Evolutionary conservation across 2,113 vertebrate species (phyloP).

Genomic region (Crypturellus undulatus): DNA sequence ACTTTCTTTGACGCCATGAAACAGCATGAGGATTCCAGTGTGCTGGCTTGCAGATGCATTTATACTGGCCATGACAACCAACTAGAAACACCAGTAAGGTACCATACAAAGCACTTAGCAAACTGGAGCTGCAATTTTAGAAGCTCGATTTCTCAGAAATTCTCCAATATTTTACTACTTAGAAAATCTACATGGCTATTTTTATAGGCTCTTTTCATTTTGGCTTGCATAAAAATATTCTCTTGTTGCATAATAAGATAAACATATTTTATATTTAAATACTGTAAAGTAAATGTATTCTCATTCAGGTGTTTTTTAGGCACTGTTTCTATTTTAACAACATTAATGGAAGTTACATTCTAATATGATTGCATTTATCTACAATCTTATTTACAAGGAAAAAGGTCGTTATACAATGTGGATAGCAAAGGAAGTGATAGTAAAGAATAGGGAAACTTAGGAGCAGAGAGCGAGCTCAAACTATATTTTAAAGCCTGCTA

Average conservation of each 20-base stretch:
- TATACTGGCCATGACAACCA: not conserved
- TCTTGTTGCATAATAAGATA: not conserved
- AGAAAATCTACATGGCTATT: not conserved
- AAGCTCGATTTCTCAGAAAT: not conserved
- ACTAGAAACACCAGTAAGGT: not conserved
- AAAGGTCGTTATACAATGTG: not conserved
- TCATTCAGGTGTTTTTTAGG: not conserved
- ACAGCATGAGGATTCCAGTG: not conserved
- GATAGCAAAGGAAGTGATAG: not conserved
- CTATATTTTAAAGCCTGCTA: not conserved
- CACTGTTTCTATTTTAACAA: not conserved
- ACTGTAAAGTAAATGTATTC: not conserved
- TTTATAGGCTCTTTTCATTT: not conserved
- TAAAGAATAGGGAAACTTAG: not conserved
- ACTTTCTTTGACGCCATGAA: not conserved
- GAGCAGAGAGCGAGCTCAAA: not conserved
- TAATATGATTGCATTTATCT: conserved; percentile 20
- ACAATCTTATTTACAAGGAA: not conserved
- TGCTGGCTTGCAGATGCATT: not conserved
- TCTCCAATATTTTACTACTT: not conserved
- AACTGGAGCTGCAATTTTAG: not conserved
- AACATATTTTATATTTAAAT: not conserved
- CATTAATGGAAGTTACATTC: not conserved
- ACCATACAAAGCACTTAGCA: not conserved
- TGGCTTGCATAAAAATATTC: not conserved